A percentile compares a stretch with the other conserved stretches of the same genome.
Evolutionary conservation across 2,797 vertebrate genomes (phyloP).

Genomic region (Graptemys geographica): DNA sequence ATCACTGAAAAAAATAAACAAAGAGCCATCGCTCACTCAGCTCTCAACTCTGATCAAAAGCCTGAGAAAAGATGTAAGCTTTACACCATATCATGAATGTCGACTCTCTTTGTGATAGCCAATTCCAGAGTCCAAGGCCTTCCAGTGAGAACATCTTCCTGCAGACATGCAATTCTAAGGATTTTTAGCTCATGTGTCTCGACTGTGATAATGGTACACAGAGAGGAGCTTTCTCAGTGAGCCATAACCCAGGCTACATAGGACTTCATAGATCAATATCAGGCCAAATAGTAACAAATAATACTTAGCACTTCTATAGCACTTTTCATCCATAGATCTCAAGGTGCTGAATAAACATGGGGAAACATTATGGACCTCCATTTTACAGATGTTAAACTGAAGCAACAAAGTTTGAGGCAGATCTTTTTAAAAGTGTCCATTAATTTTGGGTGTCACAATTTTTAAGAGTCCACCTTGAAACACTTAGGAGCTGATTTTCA

Average conservation of each 20-base stretch:
- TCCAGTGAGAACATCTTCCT: background rate
- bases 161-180: background rate
- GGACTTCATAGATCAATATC: fast-evolving
- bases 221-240: background rate
- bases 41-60: background rate
- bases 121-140: background rate
- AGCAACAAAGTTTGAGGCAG: background rate
- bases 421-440: fast-evolving
- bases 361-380: background rate
- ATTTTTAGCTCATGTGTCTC: background rate
- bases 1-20: background rate
- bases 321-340: background rate
- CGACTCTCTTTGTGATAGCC: background rate
- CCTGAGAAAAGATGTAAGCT: background rate
- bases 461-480: background rate
- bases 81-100: background rate
- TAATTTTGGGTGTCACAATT: background rate
- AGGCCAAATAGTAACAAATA: background rate
- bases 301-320: fast-evolving
- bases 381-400: background rate
- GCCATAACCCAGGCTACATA: fast-evolving
- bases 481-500: background rate
- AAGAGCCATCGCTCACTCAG: background rate
- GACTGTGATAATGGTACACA: background rate
- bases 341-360: background rate